Evolutionary conservation across 2,113 vertebrate genomes (phyloP).

Genomic region (Panurus biarmicus): DNA sequence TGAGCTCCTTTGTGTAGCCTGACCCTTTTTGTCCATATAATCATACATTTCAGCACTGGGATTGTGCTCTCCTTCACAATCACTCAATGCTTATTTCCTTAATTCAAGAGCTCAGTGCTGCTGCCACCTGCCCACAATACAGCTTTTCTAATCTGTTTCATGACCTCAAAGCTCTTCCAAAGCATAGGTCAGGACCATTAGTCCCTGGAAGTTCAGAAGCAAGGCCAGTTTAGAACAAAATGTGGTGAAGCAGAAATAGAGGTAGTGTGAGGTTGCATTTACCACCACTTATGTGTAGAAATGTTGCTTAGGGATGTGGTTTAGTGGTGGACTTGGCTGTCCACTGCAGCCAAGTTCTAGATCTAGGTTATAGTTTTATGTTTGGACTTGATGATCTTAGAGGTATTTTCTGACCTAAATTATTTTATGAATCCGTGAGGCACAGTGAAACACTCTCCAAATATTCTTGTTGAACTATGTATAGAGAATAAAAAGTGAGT

Average conservation of each 20-base stretch:
- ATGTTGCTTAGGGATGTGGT: background rate
- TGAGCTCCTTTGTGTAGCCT: background rate
- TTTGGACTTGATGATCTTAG: background rate
- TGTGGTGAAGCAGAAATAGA: background rate
- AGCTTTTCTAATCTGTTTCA: background rate
- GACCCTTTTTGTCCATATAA: background rate
- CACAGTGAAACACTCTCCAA: background rate
- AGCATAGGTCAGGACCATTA: background rate
- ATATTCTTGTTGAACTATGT: background rate
- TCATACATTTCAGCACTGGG: background rate
- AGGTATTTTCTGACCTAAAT: background rate
- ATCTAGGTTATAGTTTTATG: background rate
- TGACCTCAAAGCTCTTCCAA: background rate
- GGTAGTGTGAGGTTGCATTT: background rate
- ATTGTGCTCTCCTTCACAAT: background rate
- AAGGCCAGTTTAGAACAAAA: background rate
- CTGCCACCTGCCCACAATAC: background rate
- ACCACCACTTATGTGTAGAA: background rate
- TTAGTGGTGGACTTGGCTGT: background rate
- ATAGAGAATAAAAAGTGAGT: background rate
- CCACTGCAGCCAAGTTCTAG: background rate
- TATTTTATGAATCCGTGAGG: background rate
- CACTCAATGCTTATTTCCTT: background rate
- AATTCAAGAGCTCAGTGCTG: background rate
- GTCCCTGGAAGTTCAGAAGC: background rate